Evolutionary conservation across 2,113 vertebrate species (phyloP), one percentile per base, ranked within the genome.

Genomic region (Varanus salvator): DNA sequence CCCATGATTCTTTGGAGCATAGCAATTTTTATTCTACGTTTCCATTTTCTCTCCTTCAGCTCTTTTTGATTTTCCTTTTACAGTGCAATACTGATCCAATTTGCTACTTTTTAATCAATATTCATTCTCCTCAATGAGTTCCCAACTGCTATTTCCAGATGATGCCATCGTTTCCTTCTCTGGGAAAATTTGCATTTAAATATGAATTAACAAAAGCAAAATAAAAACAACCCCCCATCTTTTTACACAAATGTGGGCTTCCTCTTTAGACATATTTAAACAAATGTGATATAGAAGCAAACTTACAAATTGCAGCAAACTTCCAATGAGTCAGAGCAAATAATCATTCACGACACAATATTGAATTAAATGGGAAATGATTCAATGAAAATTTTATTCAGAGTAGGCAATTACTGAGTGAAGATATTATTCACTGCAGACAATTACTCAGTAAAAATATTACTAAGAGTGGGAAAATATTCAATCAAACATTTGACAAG

Each of bases 341-440:
- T 95, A 95, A 94, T 91, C 21, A 1, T 94, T 93, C 0, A 0
- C 80, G 95, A 71, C 75, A 95, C 96, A 96, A 93, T 93, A 95
- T 95, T 93, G 77, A 92, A 92, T 69, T 97, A 95, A 97, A 96
- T 96, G 89, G 96, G 87, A 96, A 96, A 95, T 96, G 96, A 97
- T 96, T 97, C 96, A 97, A 95, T 96, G 95, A 96, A 97, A 97
- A 95, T 95, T 94, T 97, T 97, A 97, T 97, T 96, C 93, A 95
- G 93, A 95, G 95, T 86, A 97, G 95, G 97, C 96, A 97, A 97
- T 97, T 97, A 96, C 92, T 90, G 95, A 94, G 94, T 96, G 95
- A 96, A 96, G 95, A 95, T 96, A 97, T 97, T 97, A 97, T 95
- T 93, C 72, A 92, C 82, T 95, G 93, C 94, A 97, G 92, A 95